Conservation (phyloP, 2,797 vertebrate genomes). For the Karalla daura region DNA sequence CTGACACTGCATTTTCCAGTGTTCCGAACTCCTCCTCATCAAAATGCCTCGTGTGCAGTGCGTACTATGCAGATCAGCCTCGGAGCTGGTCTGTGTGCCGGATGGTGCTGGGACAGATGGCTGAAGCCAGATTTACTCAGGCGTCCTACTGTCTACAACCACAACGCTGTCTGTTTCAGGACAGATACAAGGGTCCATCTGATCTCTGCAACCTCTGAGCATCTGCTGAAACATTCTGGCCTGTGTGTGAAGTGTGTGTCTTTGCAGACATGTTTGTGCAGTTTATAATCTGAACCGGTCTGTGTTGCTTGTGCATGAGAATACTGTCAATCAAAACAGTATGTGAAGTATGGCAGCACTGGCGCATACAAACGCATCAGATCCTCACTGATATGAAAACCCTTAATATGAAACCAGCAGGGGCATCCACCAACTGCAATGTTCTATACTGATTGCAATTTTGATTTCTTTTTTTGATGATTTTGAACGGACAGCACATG, state of each 20-base stretch:
- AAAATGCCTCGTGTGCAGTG: not conserved
- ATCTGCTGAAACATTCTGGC: conserved; percentile 58
- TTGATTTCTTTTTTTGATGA: too few relatives aligned
- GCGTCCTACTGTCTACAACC: conserved; percentile 54
- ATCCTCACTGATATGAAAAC: not conserved
- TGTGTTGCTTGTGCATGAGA: conserved; percentile 6
- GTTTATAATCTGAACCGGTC: not conserved
- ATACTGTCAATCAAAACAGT: not conserved
- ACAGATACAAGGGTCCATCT: conserved; percentile 60
- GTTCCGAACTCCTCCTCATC: not conserved
- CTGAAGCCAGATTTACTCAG: conserved; percentile 56
- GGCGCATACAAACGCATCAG: conserved; percentile 11
- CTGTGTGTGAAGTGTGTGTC: conserved; percentile 7
- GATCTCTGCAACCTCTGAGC: conserved; percentile 62
- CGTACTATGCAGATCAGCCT: conserved; percentile 9
- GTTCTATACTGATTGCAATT: too few relatives aligned
- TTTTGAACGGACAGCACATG: too few relatives aligned
- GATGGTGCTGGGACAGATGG: conserved; percentile 67
- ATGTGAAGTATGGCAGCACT: not conserved
- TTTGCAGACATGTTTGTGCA: not conserved
- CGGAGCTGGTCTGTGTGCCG: conserved; percentile 18
- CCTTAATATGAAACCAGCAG: not conserved
- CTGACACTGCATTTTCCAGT: conserved; percentile 17
- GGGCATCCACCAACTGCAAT: too few relatives aligned
- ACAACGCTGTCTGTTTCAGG: conserved; percentile 48